Base-by-base conservation (phyloP, 2,113 vertebrate genomes). In the Xyrauchen texanus region DNA sequence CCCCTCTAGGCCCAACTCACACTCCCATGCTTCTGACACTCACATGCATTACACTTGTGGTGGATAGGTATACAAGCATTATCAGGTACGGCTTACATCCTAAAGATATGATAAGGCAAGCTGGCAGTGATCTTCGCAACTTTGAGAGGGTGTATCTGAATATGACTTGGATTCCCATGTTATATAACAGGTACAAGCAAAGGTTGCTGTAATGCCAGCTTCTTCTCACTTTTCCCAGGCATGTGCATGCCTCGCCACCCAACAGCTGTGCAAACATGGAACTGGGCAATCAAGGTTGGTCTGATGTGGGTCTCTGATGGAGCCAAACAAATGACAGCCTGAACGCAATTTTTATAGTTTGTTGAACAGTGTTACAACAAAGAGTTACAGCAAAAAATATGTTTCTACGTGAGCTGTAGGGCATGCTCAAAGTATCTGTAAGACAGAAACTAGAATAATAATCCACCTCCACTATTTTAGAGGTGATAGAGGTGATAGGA, bases 221-320 rank as follows among this genome's bases (percentile, higher is more conserved):
- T 16, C n/a, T 16, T 47, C 12, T 10, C 4, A 82, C 53, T 81
- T 65, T 78, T 74, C 64, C 65, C 55, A 66, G 63, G 71, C 80
- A 55, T 61, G 51, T 76, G 63, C 69, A 81, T 78, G 79, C 77
- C 13, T 82, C 81, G 85, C 84, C 70, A 81, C 79, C 83, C 88
- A 85, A 88, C 90, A 93, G 92, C 93, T 94, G 91, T 90, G 89
- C 88, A 94, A 94, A 93, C 89, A 92, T 77, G 80, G 80, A 84
- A 83, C 68, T 85, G 84, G 87, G 88, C 79, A 87, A 90, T 89
- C 85, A 76, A 47, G 81, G 65, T 68, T 84, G 77, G 47, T 87
- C 83, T 88, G 86, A 92, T 91, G 91, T 91, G 90, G 87, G 84
- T 74, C 61, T 83, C 13, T 71, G 80, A 82, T 82, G 83, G 83